Base-by-base conservation (phyloP, 2,797 vertebrate species). In the Enteromius mattozi region DNA sequence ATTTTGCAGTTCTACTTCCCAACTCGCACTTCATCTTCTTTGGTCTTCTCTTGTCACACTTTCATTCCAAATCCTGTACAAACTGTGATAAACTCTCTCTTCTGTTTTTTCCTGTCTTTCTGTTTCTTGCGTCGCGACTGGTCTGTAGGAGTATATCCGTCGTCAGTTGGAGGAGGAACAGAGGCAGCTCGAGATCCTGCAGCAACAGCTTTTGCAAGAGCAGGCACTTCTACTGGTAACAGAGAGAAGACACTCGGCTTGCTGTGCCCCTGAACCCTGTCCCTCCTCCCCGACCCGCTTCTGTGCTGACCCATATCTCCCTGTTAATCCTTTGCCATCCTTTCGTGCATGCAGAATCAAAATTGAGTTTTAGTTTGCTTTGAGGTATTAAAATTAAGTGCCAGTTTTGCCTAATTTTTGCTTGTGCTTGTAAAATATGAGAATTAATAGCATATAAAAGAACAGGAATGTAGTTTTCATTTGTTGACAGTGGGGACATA, bases 101-200 rank as follows among this genome's bases (percentile, higher is more conserved):
- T 42, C 65, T 82, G 21, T 77, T n/a, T 86, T 56, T 47, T 19
- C 30, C 37, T 76, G 19, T 63, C 33, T 72, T 49, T 70, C 49
- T 75, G 17, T 84, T 12, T 85, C 10, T 74, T 33, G 37, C 27
- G 92, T 94, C 92, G 91, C 91, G 88, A 91, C 56, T 90, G 86
- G 87, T 82, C 94, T 95, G 94, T 96, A 99, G 98, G 98, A 99
- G 88, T 99, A 98, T 96, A 99, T 99, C 94, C 97, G 98, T 95
- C 96, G 97, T 91, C 98, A 99, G 96, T 95, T 99, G 96, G 98
- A 99, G 91, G 98, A 99, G 92, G 98, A 99, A 91, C 98, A 99
- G 94, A 98, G 98, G 86, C 98, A 99, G 95, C 97, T 99, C 96
- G 98, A 99, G 96, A 99, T 99, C 91, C 96, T 99, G 92, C 98